A percentile compares a stretch with the other conserved stretches of the same genome.
phyloP scores from a whole-genome alignment of 23 tunicate genomes.

The Styela clava region DNA sequence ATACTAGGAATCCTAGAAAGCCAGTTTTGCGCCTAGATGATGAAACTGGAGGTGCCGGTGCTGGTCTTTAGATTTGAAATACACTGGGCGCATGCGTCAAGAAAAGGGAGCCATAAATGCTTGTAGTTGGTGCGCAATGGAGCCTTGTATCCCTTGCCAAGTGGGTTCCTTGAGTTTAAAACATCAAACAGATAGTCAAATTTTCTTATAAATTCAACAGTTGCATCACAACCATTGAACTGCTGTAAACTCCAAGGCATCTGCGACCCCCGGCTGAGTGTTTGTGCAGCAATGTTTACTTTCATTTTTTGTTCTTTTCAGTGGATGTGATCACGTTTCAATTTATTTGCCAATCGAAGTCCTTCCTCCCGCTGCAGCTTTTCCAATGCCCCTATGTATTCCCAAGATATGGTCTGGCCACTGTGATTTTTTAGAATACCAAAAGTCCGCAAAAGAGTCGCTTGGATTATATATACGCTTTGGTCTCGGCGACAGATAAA shows the following conservation, averaged over 20 bases:
- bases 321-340: neutral
- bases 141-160: conserved; percentile 19
- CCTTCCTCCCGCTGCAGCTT: conserved; percentile 20
- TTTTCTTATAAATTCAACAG: conserved; percentile 17
- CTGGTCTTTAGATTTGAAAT: too few relatives aligned
- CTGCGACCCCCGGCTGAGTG: conserved; percentile 28
- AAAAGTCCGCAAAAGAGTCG: too few relatives aligned
- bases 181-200: conserved; percentile 31
- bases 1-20: neutral
- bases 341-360: conserved; percentile 5
- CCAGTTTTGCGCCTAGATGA: neutral
- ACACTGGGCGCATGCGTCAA: neutral
- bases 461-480: too few relatives aligned
- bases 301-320: conserved; percentile 34
- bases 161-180: conserved; percentile 27
- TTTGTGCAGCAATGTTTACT: conserved; percentile 36
- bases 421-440: too few relatives aligned
- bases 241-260: conserved; percentile 19
- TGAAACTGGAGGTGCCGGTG: neutral
- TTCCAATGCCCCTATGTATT: conserved; percentile 13
- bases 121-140: neutral
- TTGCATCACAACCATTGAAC: neutral
- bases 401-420: conserved; percentile 23
- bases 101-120: neutral
- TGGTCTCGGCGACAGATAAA: too few relatives aligned